Evolutionary conservation across 2,888 invertebrate genomes (phyloP), one percentile per base, ranked within the genome.

Genomic region (Erpobdella octoculata): DNA sequence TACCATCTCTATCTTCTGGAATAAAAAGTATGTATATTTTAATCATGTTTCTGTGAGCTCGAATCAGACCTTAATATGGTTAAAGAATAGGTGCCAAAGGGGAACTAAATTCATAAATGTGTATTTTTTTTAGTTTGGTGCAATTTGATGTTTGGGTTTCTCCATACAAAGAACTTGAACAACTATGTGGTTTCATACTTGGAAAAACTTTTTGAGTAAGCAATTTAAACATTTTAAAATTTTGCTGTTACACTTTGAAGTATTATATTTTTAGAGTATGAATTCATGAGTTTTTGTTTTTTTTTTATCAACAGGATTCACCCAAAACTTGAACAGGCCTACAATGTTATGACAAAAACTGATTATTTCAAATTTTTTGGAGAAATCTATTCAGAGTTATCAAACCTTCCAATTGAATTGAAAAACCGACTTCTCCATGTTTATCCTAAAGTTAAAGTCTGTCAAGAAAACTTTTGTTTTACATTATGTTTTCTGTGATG

Each of bases 291-390:
- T n/a, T n/a, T n/a, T n/a, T n/a, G n/a, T n/a, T n/a, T n/a, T n/a
- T n/a, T n/a, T n/a, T n/a, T n/a, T n/a, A n/a, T n/a, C n/a, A n/a
- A n/a, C n/a, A n/a, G 53, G 53, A 53, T 76, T 38, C 77, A 78
- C 72, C 77, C 76, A 28, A 74, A 79, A 66, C 61, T 78, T 64
- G 78, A 78, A 31, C 71, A 73, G 36, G 79, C 78, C 0, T 78
- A 76, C 65, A 79, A 78, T 46, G 79, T 78, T 12, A 76, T 84
- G 12, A 78, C 77, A 2, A 75, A 82, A 53, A 77, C 78, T 25
- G 82, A 84, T 64, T 82, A 81, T 73, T 84, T 84, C 75, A 77
- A 78, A 18, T 75, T 82, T 9, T 75, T 83, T 36, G 83, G 83
- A 74, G 75, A 80, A 25, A 74, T 82, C 5, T 81, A 79, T 76